phyloP scores from a whole-genome alignment of 2,888 invertebrate genomes.

The Zootermopsis nevadensis region DNA sequence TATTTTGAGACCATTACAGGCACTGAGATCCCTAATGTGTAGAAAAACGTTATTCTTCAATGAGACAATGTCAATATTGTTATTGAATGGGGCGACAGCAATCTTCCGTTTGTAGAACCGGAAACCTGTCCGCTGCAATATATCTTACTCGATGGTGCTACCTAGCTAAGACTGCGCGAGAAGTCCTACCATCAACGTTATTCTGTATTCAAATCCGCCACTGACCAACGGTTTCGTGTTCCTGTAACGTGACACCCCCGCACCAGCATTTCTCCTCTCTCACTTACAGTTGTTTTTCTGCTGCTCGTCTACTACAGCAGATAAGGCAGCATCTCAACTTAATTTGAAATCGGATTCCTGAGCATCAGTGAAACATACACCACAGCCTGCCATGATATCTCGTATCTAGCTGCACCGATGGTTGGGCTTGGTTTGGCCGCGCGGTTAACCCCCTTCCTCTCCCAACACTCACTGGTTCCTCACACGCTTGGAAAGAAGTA shows the following conservation, averaged over 20 bases:
- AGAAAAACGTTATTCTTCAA: too few species aligned
- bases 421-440: not conserved
- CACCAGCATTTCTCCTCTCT: conserved; percentile 28
- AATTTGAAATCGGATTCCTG: conserved; percentile 51
- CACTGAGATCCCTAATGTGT: too few species aligned
- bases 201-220: conserved; percentile 26
- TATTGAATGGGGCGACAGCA: too few species aligned
- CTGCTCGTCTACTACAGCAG: conserved; percentile 17
- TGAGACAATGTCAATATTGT: too few species aligned
- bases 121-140: too few species aligned
- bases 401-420: not conserved
- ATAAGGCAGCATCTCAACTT: conserved; percentile 49
- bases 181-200: too few species aligned
- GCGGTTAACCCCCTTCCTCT: not conserved
- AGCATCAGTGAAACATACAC: conserved; percentile 46
- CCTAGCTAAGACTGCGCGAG: too few species aligned
- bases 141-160: too few species aligned
- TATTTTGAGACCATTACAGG: too few species aligned
- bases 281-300: conserved; percentile 41
- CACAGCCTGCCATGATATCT: conserved; percentile 40
- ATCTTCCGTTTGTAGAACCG: too few species aligned
- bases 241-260: conserved; percentile 17
- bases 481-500: too few species aligned
- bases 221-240: conserved; percentile 40
- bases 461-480: not conserved